A percentile compares a stretch with the other conserved stretches of the same genome.
These are phyloP conservation scores for Labeo calbasu DNA, from an alignment of 2,797 vertebrate species.

Conservation along the genomic window DNA sequence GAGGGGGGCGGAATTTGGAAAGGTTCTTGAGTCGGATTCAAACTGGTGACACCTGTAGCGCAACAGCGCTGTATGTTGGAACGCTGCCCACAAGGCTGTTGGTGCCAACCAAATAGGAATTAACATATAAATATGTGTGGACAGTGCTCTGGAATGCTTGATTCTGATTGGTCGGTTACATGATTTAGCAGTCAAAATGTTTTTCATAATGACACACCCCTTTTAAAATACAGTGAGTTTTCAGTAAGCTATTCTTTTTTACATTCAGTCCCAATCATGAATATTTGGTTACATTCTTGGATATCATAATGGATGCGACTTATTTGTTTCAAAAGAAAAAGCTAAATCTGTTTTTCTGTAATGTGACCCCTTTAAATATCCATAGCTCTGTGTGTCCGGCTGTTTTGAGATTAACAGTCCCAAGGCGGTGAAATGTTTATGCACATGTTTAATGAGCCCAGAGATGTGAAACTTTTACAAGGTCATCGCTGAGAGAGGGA, in stretches of 20 bases:
- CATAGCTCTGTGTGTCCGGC: slow-evolving; percentile 1
- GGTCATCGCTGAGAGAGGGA: slow-evolving; percentile 39
- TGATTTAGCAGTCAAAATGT: background rate
- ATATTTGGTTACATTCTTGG: background rate
- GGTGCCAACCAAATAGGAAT: background rate
- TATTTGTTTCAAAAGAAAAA: background rate
- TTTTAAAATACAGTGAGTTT: background rate
- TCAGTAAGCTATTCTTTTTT: background rate
- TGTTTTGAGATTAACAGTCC: slow-evolving; percentile 30
- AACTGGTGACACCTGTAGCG: too few relatives aligned
- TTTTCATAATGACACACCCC: background rate
- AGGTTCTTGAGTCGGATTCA: too few relatives aligned
- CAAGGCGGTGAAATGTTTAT: slow-evolving; percentile 36
- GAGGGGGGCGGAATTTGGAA: too few relatives aligned
- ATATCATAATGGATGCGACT: background rate
- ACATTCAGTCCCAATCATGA: background rate
- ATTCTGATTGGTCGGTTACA: background rate
- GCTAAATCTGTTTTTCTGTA: background rate
- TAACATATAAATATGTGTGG: background rate
- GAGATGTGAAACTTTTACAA: slow-evolving; percentile 28
- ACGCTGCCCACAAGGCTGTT: too few relatives aligned
- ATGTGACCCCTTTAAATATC: slow-evolving; percentile 7
- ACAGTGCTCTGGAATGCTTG: background rate
- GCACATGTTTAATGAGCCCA: slow-evolving; percentile 11
- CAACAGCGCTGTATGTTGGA: too few relatives aligned